Percentiles rank a stretch among this genome's conserved stretches.
Evolutionary conservation across 1,140 invertebrate genomes (phyloP).

Genomic region (Drosophila dunni): DNA sequence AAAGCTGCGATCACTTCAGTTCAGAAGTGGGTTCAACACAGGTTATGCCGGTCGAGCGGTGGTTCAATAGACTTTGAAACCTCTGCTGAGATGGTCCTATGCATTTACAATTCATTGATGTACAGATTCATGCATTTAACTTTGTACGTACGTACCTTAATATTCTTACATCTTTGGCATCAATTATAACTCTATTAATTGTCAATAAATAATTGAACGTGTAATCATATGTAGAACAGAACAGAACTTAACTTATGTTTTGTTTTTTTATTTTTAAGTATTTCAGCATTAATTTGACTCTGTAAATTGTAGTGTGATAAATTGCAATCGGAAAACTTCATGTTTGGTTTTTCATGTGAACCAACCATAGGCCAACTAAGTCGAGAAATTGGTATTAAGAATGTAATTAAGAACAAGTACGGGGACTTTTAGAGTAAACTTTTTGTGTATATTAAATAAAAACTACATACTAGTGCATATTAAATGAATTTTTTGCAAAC

Average conservation of each 20-base stretch:
- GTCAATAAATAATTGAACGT: conserved; percentile 4
- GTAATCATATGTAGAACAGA: conserved; percentile 1
- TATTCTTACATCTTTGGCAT: conserved; percentile 4
- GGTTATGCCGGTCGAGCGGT: conserved; percentile 65
- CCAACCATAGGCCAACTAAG: no score
- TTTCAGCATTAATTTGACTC: no score
- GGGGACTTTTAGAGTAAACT: no score
- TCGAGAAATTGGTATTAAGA: no score
- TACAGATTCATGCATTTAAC: conserved; percentile 39
- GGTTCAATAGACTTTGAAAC: conserved; percentile 53
- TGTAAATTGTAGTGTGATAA: no score
- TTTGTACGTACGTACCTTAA: conserved; percentile 21
- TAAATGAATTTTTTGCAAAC: no score
- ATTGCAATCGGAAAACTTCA: no score
- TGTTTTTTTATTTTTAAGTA: background rate
- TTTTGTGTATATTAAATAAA: no score
- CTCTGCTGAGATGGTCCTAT: background rate
- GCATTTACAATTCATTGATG: conserved; percentile 41
- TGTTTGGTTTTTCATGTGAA: no score
- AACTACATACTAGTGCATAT: no score
- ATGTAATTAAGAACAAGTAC: no score
- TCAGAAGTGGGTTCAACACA: conserved; percentile 46
- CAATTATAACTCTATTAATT: background rate
- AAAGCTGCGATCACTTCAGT: conserved; percentile 44
- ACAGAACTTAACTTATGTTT: background rate